Base-by-base conservation (phyloP, 2,888 invertebrate species). In the Volucella bombylans region DNA sequence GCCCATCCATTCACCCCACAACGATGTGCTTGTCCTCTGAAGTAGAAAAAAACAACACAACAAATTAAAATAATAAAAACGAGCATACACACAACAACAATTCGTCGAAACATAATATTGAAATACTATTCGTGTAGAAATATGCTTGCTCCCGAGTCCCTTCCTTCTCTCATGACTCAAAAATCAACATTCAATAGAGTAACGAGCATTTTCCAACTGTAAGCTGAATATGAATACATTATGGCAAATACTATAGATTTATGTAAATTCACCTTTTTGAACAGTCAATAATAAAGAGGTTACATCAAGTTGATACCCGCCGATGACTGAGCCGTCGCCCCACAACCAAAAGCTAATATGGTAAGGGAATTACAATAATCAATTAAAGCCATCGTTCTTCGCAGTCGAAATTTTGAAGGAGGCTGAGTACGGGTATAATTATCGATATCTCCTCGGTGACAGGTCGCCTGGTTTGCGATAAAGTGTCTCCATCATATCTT, bases 1-100 rank as follows among this genome's bases (percentile, higher is more conserved):
- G 0, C 99, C 99, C 98, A 99, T 99, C 99, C 99, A 99, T 90
- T 97, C 95, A 38, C 98, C 99, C 99, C 99, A 99, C 50, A 97
- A 94, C 89, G 97, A 98, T 65, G 96, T 96, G 91, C 96, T 97
- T 65, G 97, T 96, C 88, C 97, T 95, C 97, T 97, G 94, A 59
- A 95, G 88, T 71, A 39, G n/a, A 69, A 57, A 64, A 55, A 64
- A 57, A 49, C 41, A 72, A 72, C 64, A 55, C n/a, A n/a, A n/a
- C n/a, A 62, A 59, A 72, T 55, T 12, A 8, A 64, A 39, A 65
- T 14, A 6, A 8, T 4, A 38, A 9, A 14, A 23, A 31, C 41
- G 15, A 3, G 31, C 14, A 43, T 31, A 41, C 39, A 31, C 12
- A 18, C 3, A 18, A 4, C 8, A 45, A 18, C 47, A 45, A 65